These are phyloP conservation scores for Leptopilina clavipes DNA, from an alignment of 1,140 invertebrate species.

Conservation along the genomic window DNA sequence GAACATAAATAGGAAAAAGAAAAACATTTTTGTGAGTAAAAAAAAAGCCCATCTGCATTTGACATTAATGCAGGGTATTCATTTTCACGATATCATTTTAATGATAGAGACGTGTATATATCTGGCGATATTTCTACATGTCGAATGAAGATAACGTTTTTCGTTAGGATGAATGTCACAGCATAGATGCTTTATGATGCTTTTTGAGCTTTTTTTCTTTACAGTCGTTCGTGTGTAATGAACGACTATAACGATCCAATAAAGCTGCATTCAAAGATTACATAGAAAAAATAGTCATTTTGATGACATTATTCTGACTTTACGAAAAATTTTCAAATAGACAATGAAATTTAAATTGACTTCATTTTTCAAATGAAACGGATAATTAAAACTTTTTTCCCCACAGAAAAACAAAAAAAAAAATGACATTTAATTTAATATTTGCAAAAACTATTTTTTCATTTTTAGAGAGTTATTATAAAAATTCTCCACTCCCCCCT, in stretches of 20 bases:
- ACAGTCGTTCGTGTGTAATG: slow-evolving; percentile 39
- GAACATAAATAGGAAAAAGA: not conserved
- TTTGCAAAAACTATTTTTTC: no score
- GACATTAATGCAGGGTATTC: not conserved
- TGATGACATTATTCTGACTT: not conserved
- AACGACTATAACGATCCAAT: slow-evolving; percentile 56
- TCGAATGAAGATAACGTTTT: slow-evolving; percentile 62
- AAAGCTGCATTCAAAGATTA: slow-evolving; percentile 45
- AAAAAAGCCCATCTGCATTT: slow-evolving; percentile 7
- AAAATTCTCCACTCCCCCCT: no score
- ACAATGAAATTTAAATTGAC: not conserved
- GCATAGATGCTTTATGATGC: slow-evolving; percentile 38
- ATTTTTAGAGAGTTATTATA: no score
- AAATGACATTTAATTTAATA: no score
- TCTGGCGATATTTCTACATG: slow-evolving; percentile 37
- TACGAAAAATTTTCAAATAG: not conserved
- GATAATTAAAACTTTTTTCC: not conserved
- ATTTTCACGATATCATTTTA: slow-evolving; percentile 60
- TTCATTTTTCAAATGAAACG: not conserved
- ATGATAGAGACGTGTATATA: slow-evolving; percentile 48
- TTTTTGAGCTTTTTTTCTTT: slow-evolving; percentile 31
- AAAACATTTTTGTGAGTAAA: not conserved
- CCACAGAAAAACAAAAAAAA: no score
- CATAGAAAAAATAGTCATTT: not conserved
- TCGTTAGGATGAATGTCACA: slow-evolving; percentile 61